Evolutionary conservation across 2,797 vertebrate genomes (phyloP), one percentile per base, ranked within the genome.

Genomic region (Babyrousa celebensis): DNA sequence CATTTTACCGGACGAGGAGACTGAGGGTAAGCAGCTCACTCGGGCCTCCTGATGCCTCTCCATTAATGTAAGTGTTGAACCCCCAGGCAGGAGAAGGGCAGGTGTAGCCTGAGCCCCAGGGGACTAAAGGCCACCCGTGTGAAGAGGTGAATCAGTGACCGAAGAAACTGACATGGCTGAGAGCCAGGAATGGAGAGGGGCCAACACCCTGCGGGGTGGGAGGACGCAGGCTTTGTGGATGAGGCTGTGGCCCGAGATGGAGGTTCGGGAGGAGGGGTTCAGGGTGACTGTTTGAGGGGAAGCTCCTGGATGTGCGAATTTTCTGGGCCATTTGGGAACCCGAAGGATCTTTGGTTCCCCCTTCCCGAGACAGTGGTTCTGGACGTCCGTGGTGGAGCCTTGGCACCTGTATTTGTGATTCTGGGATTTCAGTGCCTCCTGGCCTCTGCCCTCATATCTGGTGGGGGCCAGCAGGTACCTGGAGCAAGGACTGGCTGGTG

Each of bases 21-120:
- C 68, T 62, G 87, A 89, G 67, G 1, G 18, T 63, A 32, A 83
- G 36, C 67, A 27, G 52, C 60, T 75, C 6, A 20, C n/a, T 54
- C 23, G 4, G 72, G 52, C 65, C 82, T 94, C 32, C 18, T 12
- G n/a, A 3, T 27, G 18, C 29, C 17, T 52, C 54, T 72, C 58
- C n/a, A 56, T 36, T 93, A 8, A 1, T 9, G 1, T 11, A 25
- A 40, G 43, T 4, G 5, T 40, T 15, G 75, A 65, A 80, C 14
- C n/a, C 3, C 11, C 40, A 36, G 56, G 10, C 23, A 7, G 43
- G 67, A 8, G 18, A 56, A 54, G n/a, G 36, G 23, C 0, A 0
- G 43, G 20, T 8, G 4, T 3, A 23, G 70, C 88, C 18, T 12
- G n/a, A 12, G 54, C 36, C 32, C 74, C 32, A 16, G 43, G 63